Evolutionary conservation across 1,140 invertebrate genomes (phyloP), one percentile per base, ranked within the genome.

Genomic region (Hylaeus anthracinus): DNA sequence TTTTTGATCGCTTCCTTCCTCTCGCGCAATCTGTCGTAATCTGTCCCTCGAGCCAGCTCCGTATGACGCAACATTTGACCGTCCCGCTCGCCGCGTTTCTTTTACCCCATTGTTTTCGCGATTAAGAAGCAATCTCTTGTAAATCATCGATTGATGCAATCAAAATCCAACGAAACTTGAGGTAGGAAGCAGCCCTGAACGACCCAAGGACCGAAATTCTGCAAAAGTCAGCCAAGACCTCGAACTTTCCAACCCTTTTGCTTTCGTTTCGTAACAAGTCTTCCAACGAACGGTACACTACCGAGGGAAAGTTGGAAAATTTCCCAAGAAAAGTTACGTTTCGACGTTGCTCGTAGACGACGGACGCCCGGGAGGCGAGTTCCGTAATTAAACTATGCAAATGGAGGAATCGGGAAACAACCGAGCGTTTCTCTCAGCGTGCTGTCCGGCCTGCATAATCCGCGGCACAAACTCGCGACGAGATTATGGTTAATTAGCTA

Each of bases 401-500:
- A 88, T 86, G 66, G 41, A 12, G 37, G 69, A 69, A 65, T 72
- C 55, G 58, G 69, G 61, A 79, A 74, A 66, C 83, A 79, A 64
- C 61, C 77, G 78, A 79, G 67, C 75, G 69, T 74, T 61, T 37
- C 39, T 64, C 61, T 61, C 66, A 51, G 12, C 67, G 48, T 56
- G 48, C 75, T 77, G 79, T 61, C 72, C 74, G 71, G 83, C 89
- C 79, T 81, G 86, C 86, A 88, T 89, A 90, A 90, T 89, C 85
- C 75, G 74, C 63, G 80, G 86, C 72, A 85, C 82, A 90, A 90
- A 86, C 76, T 84, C 81, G 75, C 84, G 79, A 75, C 64, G 60
- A 41, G 75, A 87, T 83, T 83, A 84, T 83, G 79, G 81, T 84
- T 89, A 90, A 90, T 90, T 89, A 89, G 72, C 82, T 86, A 84